phyloP scores from a whole-genome alignment of 2,797 vertebrate species.

The Brachyalestes nurse region DNA sequence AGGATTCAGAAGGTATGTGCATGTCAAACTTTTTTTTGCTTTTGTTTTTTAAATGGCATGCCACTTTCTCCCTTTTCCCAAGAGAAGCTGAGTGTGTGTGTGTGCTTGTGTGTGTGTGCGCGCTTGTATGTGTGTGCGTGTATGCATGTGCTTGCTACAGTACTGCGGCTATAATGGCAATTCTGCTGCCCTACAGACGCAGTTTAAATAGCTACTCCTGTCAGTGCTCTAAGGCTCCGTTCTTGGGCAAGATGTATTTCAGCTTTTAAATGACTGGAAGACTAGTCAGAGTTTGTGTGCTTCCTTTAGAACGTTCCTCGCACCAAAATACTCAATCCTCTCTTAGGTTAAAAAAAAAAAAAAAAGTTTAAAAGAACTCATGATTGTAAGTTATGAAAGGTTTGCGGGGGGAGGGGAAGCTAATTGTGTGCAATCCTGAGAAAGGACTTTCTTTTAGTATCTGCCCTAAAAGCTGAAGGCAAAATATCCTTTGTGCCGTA shows the following conservation, averaged over 20 bases:
- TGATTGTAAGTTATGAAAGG: conserved; percentile 60
- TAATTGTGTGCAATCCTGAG: conserved; percentile 76
- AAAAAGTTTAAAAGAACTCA: conserved; percentile 45
- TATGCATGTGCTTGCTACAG: conserved; percentile 44
- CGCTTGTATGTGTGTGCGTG: conserved; percentile 11
- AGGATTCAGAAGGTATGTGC: conserved; percentile 51
- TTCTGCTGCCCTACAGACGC: conserved; percentile 2
- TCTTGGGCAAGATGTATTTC: conserved; percentile 62
- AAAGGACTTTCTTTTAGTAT: conserved; percentile 55
- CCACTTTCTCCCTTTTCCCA: conserved; percentile 56
- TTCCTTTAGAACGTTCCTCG: conserved; percentile 58
- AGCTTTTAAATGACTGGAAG: conserved; percentile 71
- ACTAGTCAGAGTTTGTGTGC: conserved; percentile 72
- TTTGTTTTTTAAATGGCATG: conserved; percentile 68
- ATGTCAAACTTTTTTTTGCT: conserved; percentile 54
- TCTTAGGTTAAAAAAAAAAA: conserved; percentile 49
- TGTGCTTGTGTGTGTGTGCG: conserved; percentile 6
- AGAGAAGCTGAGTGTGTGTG: conserved; percentile 42
- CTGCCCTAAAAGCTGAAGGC: conserved; percentile 64
- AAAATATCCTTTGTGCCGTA: conserved; percentile 60
- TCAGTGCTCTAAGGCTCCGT: conserved; percentile 51
- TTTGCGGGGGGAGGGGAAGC: conserved; percentile 49
- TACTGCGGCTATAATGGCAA: conserved; percentile 52
- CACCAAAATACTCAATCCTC: conserved; percentile 48
- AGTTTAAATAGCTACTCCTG: conserved; percentile 38